Percentiles rank a stretch among this genome's conserved stretches.
These are phyloP conservation scores for Rhodophaea formosa DNA, from an alignment of 2,888 invertebrate genomes.

Conservation along the genomic window DNA sequence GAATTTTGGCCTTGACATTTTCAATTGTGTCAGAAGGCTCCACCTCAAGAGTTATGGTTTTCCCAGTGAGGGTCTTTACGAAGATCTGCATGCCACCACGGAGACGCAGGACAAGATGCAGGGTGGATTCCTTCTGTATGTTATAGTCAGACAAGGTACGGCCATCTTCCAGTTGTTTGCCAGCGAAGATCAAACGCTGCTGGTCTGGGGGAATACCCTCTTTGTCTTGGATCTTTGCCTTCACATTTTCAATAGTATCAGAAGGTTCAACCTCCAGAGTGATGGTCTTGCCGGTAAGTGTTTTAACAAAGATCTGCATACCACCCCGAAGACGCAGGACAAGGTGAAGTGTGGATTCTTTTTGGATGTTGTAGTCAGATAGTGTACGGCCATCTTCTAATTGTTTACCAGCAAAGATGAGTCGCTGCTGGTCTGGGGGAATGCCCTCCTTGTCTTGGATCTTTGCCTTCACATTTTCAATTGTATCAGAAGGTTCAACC, in stretches of 20 bases:
- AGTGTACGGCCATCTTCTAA: slow-evolving; percentile 64
- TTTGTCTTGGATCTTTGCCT: slow-evolving; percentile 63
- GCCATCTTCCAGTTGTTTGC: slow-evolving; percentile 59
- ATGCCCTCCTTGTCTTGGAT: slow-evolving; percentile 63
- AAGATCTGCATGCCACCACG: slow-evolving; percentile 59
- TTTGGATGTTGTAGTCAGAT: slow-evolving; percentile 66
- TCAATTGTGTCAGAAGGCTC: slow-evolving; percentile 47
- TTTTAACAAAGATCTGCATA: slow-evolving; percentile 63
- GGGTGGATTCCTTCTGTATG: slow-evolving; percentile 59
- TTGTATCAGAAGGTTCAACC: slow-evolving; percentile 56
- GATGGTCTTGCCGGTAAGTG: slow-evolving; percentile 58
- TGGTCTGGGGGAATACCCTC: slow-evolving; percentile 64
- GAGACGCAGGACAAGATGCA: slow-evolving; percentile 54
- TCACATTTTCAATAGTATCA: slow-evolving; percentile 60
- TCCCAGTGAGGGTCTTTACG: slow-evolving; percentile 47
- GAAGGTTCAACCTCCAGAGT: slow-evolving; percentile 57
- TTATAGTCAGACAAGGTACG: slow-evolving; percentile 60
- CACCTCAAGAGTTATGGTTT: slow-evolving; percentile 45
- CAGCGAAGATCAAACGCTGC: slow-evolving; percentile 58
- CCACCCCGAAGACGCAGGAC: slow-evolving; percentile 62
- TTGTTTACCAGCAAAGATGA: slow-evolving; percentile 63
- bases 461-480: slow-evolving; percentile 63
- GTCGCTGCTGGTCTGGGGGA: slow-evolving; percentile 58
- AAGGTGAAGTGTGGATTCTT: slow-evolving; percentile 61
- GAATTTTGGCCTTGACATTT: slow-evolving; percentile 47